phyloP scores from a whole-genome alignment of 1,140 invertebrate genomes.

The Luehdorfia chinensis region DNA sequence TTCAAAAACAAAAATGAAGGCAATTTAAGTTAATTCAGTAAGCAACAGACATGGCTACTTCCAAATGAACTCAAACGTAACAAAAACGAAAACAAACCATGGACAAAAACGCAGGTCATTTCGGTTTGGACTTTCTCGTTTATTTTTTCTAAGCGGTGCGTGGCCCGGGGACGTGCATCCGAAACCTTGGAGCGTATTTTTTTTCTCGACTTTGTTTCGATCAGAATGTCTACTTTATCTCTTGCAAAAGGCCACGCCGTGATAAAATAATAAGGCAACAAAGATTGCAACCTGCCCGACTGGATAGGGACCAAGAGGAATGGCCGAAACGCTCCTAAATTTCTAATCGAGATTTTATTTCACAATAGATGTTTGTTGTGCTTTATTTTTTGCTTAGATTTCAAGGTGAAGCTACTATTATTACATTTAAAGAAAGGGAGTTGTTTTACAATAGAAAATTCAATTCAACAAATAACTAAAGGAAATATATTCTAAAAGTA shows the following conservation, averaged over 20 bases:
- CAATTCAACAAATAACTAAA: too few relatives aligned
- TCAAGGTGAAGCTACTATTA: too few relatives aligned
- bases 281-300: conserved; percentile 26
- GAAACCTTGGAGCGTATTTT: conserved; percentile 58
- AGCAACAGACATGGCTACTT: conserved; percentile 73
- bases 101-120: conserved; percentile 76
- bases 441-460: too few relatives aligned
- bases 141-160: conserved; percentile 65
- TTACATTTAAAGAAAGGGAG: too few relatives aligned
- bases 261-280: conserved; percentile 66
- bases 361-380: too few relatives aligned
- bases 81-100: conserved; percentile 75
- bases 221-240: conserved; percentile 56
- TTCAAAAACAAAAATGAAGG: conserved; percentile 21
- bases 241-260: conserved; percentile 52
- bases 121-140: conserved; percentile 63
- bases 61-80: conserved; percentile 75
- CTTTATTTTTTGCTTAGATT: too few relatives aligned
- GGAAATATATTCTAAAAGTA: too few relatives aligned
- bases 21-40: conserved; percentile 75
- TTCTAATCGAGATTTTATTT: conserved; percentile 65
- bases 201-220: conserved; percentile 43
- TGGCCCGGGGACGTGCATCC: conserved; percentile 63
- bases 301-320: conserved; percentile 46
- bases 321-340: conserved; percentile 54